Conservation (phyloP, 2,797 vertebrate species). For the Acomys russatus region DNA sequence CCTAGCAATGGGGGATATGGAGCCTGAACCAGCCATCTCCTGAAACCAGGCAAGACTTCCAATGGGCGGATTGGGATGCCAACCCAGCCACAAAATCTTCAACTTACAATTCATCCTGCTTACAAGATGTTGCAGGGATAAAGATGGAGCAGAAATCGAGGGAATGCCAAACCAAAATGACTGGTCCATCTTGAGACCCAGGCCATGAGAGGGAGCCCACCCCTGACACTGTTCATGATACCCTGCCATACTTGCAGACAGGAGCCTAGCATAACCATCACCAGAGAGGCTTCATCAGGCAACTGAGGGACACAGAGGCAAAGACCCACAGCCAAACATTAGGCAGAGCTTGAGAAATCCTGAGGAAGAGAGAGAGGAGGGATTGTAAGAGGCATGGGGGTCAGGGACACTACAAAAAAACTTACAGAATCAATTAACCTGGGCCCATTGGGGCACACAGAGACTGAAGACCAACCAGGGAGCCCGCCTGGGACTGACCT, state of each 20-base stretch:
- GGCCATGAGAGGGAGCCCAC: background rate
- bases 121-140: background rate
- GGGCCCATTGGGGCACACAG: background rate
- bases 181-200: background rate
- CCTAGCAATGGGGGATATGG: background rate
- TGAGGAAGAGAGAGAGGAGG: background rate
- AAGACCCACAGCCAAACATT: background rate
- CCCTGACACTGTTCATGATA: background rate
- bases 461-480: background rate
- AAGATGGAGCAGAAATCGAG: background rate
- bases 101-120: background rate
- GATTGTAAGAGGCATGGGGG: background rate
- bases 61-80: background rate
- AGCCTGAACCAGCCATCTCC: background rate
- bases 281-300: background rate
- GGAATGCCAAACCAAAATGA: background rate
- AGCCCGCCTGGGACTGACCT: background rate
- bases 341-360: background rate
- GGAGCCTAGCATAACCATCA: background rate
- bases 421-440: background rate
- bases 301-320: background rate
- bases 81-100: background rate
- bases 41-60: background rate
- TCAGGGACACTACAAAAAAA: background rate
- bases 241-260: background rate